These are phyloP conservation scores for Coptodon bakossiorum DNA, from an alignment of 2,113 vertebrate species.

Conservation along the genomic window DNA sequence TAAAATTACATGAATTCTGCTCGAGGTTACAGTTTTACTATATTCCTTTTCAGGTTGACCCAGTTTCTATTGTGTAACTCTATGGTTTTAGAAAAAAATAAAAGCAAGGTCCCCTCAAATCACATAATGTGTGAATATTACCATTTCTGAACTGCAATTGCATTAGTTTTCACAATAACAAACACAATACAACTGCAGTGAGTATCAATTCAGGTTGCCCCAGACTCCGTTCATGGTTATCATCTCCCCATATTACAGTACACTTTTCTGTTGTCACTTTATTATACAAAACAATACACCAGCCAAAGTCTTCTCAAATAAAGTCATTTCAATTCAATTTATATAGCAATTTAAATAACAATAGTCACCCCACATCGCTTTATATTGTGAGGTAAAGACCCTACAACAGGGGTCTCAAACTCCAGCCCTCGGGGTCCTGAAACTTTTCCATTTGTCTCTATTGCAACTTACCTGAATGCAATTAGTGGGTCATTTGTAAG, in stretches of 20 bases:
- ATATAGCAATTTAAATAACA: neutral
- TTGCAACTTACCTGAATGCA: fast-evolving
- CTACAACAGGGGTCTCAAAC: neutral
- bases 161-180: neutral
- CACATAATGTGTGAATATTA: neutral
- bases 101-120: neutral
- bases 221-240: neutral
- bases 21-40: neutral
- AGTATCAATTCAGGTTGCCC: neutral
- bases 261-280: neutral
- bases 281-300: neutral
- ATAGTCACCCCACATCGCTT: fast-evolving
- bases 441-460: neutral
- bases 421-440: neutral
- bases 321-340: fast-evolving
- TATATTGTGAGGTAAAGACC: neutral
- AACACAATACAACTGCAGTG: neutral
- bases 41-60: neutral
- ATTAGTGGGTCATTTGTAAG: neutral
- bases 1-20: neutral
- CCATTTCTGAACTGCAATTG: neutral
- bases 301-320: neutral
- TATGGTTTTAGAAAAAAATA: neutral
- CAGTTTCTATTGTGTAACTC: neutral
- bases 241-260: neutral